A percentile compares a stretch with the other conserved stretches of the same genome.
These are phyloP conservation scores for Albula goreensis DNA, from an alignment of 2,113 vertebrate species.

Conservation along the genomic window DNA sequence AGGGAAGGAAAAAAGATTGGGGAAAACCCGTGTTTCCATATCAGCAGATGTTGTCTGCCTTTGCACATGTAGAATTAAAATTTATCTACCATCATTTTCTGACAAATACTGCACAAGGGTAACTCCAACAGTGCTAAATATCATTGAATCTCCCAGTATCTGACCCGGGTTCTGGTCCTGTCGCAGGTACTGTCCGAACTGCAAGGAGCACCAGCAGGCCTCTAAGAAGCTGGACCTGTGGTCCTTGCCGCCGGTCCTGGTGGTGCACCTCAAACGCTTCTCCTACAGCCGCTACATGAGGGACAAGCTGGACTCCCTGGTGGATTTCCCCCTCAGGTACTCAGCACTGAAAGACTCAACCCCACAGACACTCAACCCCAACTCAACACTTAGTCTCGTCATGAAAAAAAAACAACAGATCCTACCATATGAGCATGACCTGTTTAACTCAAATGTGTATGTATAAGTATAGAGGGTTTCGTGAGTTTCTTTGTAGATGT, in stretches of 20 bases:
- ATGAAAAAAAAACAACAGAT: no score
- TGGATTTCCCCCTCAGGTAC: conserved; percentile 81
- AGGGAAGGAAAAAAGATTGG: no score
- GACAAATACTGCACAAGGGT: no score
- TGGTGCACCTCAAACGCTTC: conserved; percentile 95
- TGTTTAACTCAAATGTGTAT: no score
- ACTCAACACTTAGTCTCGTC: background rate
- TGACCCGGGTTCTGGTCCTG: background rate
- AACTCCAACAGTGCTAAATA: no score
- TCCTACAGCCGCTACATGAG: conserved; percentile 98
- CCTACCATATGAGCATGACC: no score
- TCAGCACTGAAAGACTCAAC: background rate
- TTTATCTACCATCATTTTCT: no score
- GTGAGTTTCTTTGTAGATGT: no score
- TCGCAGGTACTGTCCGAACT: conserved; percentile 94
- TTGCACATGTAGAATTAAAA: no score
- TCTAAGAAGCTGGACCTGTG: conserved; percentile 96
- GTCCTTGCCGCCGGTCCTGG: conserved; percentile 91
- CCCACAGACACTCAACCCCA: background rate
- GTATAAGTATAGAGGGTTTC: no score
- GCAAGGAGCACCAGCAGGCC: conserved; percentile 97
- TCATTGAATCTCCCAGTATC: background rate
- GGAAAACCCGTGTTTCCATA: no score
- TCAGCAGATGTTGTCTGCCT: no score
- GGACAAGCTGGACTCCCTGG: conserved; percentile 94